phyloP scores from a whole-genome alignment of 2,113 vertebrate genomes.

The Orycteropus afer region DNA sequence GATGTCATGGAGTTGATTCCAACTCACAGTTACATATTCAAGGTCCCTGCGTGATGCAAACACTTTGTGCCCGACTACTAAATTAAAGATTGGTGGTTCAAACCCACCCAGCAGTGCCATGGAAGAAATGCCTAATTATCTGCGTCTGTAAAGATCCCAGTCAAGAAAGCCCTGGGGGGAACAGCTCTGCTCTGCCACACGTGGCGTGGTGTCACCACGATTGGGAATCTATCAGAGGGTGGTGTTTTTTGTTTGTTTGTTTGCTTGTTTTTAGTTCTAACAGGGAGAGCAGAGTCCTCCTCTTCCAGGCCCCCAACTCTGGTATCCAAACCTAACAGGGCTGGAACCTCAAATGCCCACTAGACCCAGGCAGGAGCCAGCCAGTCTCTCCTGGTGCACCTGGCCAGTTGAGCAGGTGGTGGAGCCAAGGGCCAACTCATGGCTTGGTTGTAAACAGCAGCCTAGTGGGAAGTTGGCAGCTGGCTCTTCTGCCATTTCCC shows the following conservation, averaged over 20 bases:
- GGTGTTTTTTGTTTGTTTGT: background rate
- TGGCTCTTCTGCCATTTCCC: slow-evolving; percentile 1
- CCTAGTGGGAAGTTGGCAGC: slow-evolving; percentile 68
- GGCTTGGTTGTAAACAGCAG: slow-evolving; percentile 55
- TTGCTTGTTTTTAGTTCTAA: background rate
- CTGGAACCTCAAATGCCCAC: rapidly evolving
- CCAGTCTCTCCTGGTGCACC: background rate
- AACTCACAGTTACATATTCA: too few relatives aligned
- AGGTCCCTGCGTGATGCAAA: too few relatives aligned
- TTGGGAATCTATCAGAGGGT: too few relatives aligned
- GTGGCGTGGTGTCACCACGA: too few relatives aligned
- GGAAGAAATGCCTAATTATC: background rate
- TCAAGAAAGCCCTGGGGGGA: background rate
- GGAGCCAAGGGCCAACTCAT: slow-evolving; percentile 74
- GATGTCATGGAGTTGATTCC: background rate
- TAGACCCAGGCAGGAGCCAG: background rate
- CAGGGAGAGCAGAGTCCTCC: rapidly evolving
- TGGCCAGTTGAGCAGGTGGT: slow-evolving; percentile 41
- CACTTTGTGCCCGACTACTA: background rate
- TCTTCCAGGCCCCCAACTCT: background rate
- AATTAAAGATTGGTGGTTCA: background rate
- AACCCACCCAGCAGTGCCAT: background rate
- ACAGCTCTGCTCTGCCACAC: background rate
- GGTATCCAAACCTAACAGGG: background rate
- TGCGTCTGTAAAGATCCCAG: background rate